Evolutionary conservation across 2,888 invertebrate species (phyloP).

Genomic region (Phorcus lineatus): DNA sequence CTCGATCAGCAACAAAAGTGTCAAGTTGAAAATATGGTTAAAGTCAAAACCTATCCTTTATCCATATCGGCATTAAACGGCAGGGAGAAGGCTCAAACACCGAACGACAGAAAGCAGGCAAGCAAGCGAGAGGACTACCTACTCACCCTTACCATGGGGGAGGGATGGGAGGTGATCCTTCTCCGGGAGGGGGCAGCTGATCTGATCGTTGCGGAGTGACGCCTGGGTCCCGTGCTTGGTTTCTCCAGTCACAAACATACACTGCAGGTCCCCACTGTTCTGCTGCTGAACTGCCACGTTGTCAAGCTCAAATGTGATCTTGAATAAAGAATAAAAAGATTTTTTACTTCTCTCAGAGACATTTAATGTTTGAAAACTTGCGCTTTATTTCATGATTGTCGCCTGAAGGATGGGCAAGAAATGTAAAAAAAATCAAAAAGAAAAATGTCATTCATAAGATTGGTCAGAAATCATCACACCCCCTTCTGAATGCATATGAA

Average conservation of each 20-base stretch:
- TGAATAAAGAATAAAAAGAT: background rate
- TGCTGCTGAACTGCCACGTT: slow-evolving; percentile 47
- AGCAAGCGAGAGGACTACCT: slow-evolving; percentile 31
- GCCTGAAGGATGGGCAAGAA: too few species aligned
- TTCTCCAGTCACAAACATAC: slow-evolving; percentile 58
- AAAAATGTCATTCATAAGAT: too few species aligned
- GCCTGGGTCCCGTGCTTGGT: slow-evolving; percentile 53
- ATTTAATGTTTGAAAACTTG: too few species aligned
- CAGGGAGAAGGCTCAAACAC: background rate
- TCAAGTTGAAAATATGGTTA: background rate
- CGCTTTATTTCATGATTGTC: too few species aligned
- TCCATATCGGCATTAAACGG: background rate
- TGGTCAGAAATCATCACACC: too few species aligned
- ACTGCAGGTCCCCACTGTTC: slow-evolving; percentile 51
- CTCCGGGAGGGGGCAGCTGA: slow-evolving; percentile 60
- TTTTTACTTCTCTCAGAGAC: too few species aligned
- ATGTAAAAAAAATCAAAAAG: too few species aligned
- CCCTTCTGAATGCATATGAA: too few species aligned
- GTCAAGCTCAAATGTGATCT: slow-evolving; percentile 62
- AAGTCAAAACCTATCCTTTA: background rate
- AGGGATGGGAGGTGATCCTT: slow-evolving; percentile 51
- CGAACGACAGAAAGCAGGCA: background rate
- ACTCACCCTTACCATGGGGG: slow-evolving; percentile 65
- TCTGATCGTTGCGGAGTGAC: slow-evolving; percentile 48
- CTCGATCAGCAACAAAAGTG: too few species aligned